A percentile compares a stretch with the other conserved stretches of the same genome.
These are phyloP conservation scores for Ptychodera flava DNA, from an alignment of 35 echinoderm and acorn worm genomes.

Conservation along the genomic window DNA sequence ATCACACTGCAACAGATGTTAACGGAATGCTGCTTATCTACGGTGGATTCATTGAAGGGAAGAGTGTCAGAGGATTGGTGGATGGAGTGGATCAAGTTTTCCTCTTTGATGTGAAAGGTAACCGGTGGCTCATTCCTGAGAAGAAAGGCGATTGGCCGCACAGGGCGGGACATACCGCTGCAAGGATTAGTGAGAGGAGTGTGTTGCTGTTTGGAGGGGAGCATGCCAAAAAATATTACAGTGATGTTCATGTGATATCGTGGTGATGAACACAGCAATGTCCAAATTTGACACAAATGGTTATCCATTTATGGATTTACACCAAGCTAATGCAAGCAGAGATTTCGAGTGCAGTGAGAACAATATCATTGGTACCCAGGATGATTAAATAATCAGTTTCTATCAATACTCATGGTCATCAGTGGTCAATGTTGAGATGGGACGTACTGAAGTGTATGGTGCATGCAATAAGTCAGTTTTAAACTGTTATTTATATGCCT, in stretches of 20 bases:
- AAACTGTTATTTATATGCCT: too few species aligned
- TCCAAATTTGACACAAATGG: too few species aligned
- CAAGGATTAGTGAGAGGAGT: constrained; percentile 20
- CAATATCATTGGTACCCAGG: too few species aligned
- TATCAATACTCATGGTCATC: too few species aligned
- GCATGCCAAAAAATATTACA: constrained; percentile 34
- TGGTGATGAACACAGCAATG: constrained; percentile 17
- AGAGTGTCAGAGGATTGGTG: constrained; percentile 30
- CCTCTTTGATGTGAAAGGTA: constrained; percentile 23
- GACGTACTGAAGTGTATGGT: too few species aligned
- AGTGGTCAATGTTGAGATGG: too few species aligned
- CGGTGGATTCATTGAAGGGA: constrained; percentile 54
- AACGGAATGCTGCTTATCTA: constrained; percentile 22
- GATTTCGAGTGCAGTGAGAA: too few species aligned
- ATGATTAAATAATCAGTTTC: too few species aligned
- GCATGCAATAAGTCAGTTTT: too few species aligned
- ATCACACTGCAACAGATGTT: constrained; percentile 32
- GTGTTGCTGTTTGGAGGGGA: constrained; percentile 43
- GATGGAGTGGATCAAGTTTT: constrained; percentile 43
- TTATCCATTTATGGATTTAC: too few species aligned
- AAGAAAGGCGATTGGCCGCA: constrained; percentile 44
- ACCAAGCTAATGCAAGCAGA: too few species aligned
- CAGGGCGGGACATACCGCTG: constrained; percentile 41
- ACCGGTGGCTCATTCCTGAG: constrained; percentile 14
- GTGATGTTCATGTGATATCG: constrained; percentile 37